Percentiles rank a stretch among this genome's conserved stretches.
phyloP scores from a whole-genome alignment of 2,797 vertebrate genomes.

The Synaphobranchus kaupii region DNA sequence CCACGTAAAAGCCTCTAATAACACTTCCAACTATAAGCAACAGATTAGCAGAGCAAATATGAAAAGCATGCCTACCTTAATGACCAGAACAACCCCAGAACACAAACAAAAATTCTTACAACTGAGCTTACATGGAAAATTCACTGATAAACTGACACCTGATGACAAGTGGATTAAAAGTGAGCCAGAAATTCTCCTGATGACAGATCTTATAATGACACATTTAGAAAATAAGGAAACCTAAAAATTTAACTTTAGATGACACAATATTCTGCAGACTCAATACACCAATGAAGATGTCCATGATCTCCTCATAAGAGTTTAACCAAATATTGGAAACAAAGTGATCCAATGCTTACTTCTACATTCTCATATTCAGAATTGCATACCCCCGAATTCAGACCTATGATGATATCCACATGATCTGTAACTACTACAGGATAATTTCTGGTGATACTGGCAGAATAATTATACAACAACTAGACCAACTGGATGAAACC shows the following conservation, averaged over 20 bases:
- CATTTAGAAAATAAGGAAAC: not conserved
- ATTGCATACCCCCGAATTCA: not conserved
- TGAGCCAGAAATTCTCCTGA: not conserved
- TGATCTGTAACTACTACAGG: slow-evolving; percentile 6
- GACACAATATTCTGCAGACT: not conserved
- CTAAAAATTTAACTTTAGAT: not conserved
- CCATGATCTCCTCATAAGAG: not conserved
- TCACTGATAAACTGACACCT: slow-evolving; percentile 11
- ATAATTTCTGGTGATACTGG: slow-evolving; percentile 10
- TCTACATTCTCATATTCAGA: slow-evolving; percentile 12
- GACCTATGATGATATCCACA: not conserved
- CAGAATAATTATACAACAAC: not conserved
- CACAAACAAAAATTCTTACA: not conserved
- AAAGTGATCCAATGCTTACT: not conserved
- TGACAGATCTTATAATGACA: slow-evolving; percentile 6
- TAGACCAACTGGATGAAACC: slow-evolving; percentile 20
- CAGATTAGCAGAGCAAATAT: slow-evolving; percentile 10
- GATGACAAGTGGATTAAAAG: no score
- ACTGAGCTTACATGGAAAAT: not conserved
- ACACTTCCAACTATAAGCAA: not conserved
- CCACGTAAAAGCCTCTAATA: not conserved
- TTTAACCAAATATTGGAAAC: not conserved
- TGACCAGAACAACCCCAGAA: slow-evolving; percentile 17
- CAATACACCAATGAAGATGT: not conserved
- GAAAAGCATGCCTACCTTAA: not conserved